phyloP scores from a whole-genome alignment of 2,888 invertebrate species.

The Flabesymbios commensalis region DNA sequence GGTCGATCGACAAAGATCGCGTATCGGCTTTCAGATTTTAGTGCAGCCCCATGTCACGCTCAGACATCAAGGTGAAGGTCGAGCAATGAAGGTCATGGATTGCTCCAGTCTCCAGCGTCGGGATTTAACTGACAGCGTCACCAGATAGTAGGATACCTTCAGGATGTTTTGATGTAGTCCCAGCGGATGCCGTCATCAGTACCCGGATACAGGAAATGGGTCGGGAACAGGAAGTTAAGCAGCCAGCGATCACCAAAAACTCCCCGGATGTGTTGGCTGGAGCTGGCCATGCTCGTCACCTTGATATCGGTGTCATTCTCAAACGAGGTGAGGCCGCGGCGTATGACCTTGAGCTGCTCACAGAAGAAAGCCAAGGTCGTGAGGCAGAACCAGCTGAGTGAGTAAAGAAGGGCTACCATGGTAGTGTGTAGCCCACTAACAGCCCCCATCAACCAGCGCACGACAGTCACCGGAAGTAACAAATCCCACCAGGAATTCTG shows the following conservation, averaged over 20 bases:
- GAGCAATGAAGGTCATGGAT: too few species aligned
- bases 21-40: too few species aligned
- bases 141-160: too few species aligned
- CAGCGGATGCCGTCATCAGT: conserved; percentile 47
- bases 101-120: too few species aligned
- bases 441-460: conserved; percentile 40
- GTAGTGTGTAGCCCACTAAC: conserved; percentile 22
- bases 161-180: conserved; percentile 31
- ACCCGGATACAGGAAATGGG: conserved; percentile 41
- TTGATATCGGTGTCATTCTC: conserved; percentile 44
- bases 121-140: too few species aligned
- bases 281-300: conserved; percentile 35
- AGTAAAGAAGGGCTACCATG: conserved; percentile 39
- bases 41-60: too few species aligned
- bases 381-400: conserved; percentile 41
- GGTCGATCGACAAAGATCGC: too few species aligned
- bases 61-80: too few species aligned
- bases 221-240: conserved; percentile 46
- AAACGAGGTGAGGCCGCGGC: conserved; percentile 46
- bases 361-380: conserved; percentile 40
- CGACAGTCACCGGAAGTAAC: conserved; percentile 40
- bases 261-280: conserved; percentile 37
- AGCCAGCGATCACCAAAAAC: conserved; percentile 49
- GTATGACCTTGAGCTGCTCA: conserved; percentile 35
- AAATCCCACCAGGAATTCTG: conserved; percentile 39